Conservation (phyloP, 2,888 invertebrate species). For the Noctuana brunneofusca region DNA sequence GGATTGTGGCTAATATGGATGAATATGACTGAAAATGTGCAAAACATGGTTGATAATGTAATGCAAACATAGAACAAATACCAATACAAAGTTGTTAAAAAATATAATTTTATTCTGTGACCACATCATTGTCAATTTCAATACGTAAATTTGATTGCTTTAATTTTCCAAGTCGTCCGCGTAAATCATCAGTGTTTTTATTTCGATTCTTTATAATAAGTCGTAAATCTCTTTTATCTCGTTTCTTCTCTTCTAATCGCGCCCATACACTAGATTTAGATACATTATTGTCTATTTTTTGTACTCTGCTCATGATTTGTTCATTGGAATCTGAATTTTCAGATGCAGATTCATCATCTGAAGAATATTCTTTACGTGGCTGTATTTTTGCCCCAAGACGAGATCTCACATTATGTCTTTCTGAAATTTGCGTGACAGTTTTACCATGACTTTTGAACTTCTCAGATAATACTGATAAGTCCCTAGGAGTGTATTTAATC, state of each 20-base stretch:
- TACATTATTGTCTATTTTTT: conserved; percentile 63
- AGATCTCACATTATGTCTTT: conserved; percentile 55
- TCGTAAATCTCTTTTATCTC: conserved; percentile 61
- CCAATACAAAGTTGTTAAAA: not conserved
- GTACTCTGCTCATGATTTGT: conserved; percentile 78
- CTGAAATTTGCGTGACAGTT: conserved; percentile 34
- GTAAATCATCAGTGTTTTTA: conserved; percentile 61
- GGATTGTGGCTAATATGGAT: too few species aligned
- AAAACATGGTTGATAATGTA: too few species aligned
- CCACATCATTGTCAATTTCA: conserved; percentile 70
- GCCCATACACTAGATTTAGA: conserved; percentile 80
- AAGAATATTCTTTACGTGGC: conserved; percentile 45
- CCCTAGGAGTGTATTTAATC: conserved; percentile 55
- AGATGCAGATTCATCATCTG: conserved; percentile 58
- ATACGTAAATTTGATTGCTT: conserved; percentile 73
- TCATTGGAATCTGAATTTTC: conserved; percentile 59
- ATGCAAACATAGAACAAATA: not conserved
- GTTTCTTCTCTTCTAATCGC: conserved; percentile 69
- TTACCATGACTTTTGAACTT: conserved; percentile 61
- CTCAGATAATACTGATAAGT: conserved; percentile 63
- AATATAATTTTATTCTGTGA: conserved; percentile 25
- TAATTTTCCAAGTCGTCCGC: conserved; percentile 64
- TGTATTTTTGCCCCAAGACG: conserved; percentile 66
- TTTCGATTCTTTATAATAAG: conserved; percentile 62
- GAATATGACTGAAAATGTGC: too few species aligned